Evolutionary conservation across 2,888 invertebrate genomes (phyloP), one percentile per base, ranked within the genome.

Genomic region (Nomada ruficornis): DNA sequence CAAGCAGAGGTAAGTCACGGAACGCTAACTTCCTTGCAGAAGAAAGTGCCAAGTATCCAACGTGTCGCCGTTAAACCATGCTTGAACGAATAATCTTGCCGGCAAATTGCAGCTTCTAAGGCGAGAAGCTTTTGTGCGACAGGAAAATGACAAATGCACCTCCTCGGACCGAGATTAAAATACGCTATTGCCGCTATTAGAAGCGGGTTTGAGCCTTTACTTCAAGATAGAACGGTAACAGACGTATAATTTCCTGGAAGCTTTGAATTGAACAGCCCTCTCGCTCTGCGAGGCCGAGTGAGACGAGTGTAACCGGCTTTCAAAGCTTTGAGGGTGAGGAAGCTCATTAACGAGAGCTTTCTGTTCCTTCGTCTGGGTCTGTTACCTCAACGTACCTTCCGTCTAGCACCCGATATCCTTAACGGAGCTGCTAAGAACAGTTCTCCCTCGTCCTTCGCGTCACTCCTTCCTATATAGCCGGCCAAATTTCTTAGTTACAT

Each of bases 311-410:
- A 91, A 92, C 91, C 91, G 89, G 93, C 91, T 92, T 93, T 90
- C 86, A 88, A 91, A 91, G 89, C 89, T 90, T 87, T 88, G 90
- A 91, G 92, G 90, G 91, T 91, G 92, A 93, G 93, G 92, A 93
- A 93, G 93, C 93, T 93, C 93, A 93, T 93, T 93, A 93, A 92
- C 92, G 89, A 86, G 90, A 91, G 92, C 92, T 93, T 93, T 93
- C 90, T 90, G 87, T 89, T 89, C 88, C 90, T 85, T 87, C 87
- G 85, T 82, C 84, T 88, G 88, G 83, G 72, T 59, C 62, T 65
- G 87, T 84, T 87, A 77, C 84, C 81, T 82, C 86, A 63, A 88
- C 86, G 81, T 78, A 82, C 86, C 88, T 88, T 82, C 83, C 80
- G 74, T 80, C 83, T 29, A 78, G 59, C 69, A 69, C 77, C 82